Evolutionary conservation across 92 coral and sea anemone species (phyloP).

Genomic region (Diadumene lineata): DNA sequence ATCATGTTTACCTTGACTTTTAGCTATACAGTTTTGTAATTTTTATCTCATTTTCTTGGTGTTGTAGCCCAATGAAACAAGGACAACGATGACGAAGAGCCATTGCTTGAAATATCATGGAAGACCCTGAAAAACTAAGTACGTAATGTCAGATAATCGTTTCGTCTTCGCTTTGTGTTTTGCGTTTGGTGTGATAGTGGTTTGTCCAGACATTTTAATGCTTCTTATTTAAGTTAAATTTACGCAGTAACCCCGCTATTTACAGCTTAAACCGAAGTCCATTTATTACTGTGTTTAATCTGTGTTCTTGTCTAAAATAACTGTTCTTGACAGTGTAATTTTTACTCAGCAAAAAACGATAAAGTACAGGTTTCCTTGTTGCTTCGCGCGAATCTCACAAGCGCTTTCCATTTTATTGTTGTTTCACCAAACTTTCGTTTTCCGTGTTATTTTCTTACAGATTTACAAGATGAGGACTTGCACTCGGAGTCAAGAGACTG

Average conservation of each 20-base stretch:
- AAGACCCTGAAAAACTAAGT: slow-evolving; percentile 78
- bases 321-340: background rate
- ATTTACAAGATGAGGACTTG: slow-evolving; percentile 50
- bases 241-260: background rate
- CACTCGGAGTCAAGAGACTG: slow-evolving; percentile 41
- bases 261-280: background rate
- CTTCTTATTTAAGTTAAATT: background rate
- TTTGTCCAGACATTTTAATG: slow-evolving; percentile 12
- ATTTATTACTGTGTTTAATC: background rate
- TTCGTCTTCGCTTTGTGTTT: slow-evolving; percentile 18
- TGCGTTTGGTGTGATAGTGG: background rate
- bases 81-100: slow-evolving; percentile 64
- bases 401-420: background rate
- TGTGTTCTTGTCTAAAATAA: background rate
- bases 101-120: slow-evolving; percentile 66
- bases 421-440: background rate
- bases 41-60: slow-evolving; percentile 14
- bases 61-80: slow-evolving; percentile 28
- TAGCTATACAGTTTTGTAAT: slow-evolving; percentile 4
- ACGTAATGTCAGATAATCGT: slow-evolving; percentile 28
- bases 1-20: slow-evolving; percentile 16
- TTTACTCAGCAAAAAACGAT: background rate
- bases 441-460: background rate
- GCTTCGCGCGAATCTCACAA: slow-evolving; percentile 17
- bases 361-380: slow-evolving; percentile 20